Evolutionary conservation across 2,113 vertebrate species (phyloP).

Genomic region (Panthera leo): DNA sequence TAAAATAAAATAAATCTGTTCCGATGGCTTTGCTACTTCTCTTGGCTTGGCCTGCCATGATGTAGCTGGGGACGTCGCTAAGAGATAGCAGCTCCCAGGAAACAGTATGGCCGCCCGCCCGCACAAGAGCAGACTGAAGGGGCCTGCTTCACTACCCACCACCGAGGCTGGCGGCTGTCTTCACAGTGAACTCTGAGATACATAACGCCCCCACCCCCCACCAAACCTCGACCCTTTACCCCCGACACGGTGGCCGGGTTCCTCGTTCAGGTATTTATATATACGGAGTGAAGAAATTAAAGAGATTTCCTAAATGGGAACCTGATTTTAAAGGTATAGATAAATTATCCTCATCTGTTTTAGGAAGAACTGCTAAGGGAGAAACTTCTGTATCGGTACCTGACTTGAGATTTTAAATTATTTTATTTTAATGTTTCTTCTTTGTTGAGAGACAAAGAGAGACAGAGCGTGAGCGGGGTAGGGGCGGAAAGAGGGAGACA

Average conservation of each 20-base stretch:
- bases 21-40: background rate
- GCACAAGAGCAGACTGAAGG: background rate
- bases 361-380: background rate
- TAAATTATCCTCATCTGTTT: background rate
- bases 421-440: no score
- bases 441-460: no score
- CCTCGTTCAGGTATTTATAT: background rate
- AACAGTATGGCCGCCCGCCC: background rate
- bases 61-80: accelerated
- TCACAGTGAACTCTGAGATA: background rate
- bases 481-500: no score
- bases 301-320: background rate
- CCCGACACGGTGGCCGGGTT: background rate
- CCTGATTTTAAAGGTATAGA: background rate
- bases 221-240: background rate
- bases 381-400: background rate
- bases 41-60: accelerated
- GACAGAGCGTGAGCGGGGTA: background rate
- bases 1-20: background rate
- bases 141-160: background rate
- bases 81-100: background rate
- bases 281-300: background rate
- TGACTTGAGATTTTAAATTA: background rate
- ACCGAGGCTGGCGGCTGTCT: background rate
- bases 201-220: background rate